Base-by-base conservation (phyloP, 2,113 vertebrate species). In the Emberiza fucata region DNA sequence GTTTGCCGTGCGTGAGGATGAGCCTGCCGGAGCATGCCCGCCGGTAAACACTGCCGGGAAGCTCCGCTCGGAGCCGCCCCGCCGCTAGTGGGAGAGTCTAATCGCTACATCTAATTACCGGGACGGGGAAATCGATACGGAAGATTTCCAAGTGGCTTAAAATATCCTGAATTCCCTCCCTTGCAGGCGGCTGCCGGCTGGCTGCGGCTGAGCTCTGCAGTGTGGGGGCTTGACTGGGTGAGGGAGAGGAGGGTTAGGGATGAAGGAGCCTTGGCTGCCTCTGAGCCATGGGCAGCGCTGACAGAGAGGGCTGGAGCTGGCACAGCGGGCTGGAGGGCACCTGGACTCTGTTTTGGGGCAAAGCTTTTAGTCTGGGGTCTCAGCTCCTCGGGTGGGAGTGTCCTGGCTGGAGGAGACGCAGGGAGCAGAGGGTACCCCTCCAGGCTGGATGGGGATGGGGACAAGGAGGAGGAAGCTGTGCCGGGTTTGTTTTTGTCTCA, bases 1-100 rank as follows among this genome's bases (percentile, higher is more conserved):
- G 50, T 59, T 86, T 44, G 96, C 94, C 6, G 61, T 35, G 94
- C 92, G 57, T 83, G 91, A 57, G 90, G 89, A 81, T 83, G 64
- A 91, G 94, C 92, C 28, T 66, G 86, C 12, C 9, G 4, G 51
- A 35, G 85, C 72, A 11, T 81, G 85, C 75, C 76, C 47, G 2
- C 13, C 22, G 81, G 81, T 25, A 82, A 64, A 88, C 72, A 5
- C 39, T 21, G 68, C 86, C 8, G 40, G 73, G 12, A 39, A 77
- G 57, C 91, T 51, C 59, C 3, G 68, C 65, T 65, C 82, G 2
- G 17, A 77, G 82, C 92, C 64, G 78, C 73, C 40, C 40, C 40
- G 6, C 9, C 6, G 59, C 0, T 25, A 5, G 57, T 60, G 24
- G 48, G 15, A 17, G 76, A 45, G 27, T 28, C 88, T 86, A 63